phyloP scores from a whole-genome alignment of 2,113 vertebrate genomes.

The Brienomyrus longianalis region DNA sequence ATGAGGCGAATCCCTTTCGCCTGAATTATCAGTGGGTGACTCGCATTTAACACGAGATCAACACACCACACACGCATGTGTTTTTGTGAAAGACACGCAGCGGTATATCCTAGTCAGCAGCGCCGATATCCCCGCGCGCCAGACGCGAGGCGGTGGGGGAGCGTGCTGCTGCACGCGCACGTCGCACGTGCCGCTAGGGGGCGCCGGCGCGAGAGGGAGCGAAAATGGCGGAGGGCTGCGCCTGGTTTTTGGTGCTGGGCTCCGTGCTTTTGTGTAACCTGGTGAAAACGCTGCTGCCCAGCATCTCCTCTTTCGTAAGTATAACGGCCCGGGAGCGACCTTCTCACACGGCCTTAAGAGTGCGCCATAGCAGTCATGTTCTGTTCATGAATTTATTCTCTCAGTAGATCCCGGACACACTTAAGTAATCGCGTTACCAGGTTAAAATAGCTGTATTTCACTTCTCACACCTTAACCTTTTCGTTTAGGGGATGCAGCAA shows the following conservation, averaged over 20 bases:
- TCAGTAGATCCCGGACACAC: neutral
- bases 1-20: neutral
- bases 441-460: neutral
- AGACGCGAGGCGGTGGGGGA: neutral
- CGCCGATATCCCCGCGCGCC: neutral
- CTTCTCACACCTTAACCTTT: neutral
- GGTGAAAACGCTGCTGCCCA: conserved; percentile 22
- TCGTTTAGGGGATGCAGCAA: neutral
- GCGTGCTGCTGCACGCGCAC: neutral
- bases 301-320: conserved; percentile 25
- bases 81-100: neutral
- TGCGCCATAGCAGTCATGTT: neutral
- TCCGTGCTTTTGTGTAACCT: conserved; percentile 24
- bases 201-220: neutral
- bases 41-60: neutral
- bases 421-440: neutral
- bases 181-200: neutral
- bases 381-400: neutral
- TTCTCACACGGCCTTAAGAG: neutral
- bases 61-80: neutral
- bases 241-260: conserved; percentile 26
- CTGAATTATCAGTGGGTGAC: neutral
- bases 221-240: conserved; percentile 51
- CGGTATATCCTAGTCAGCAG: neutral
- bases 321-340: neutral